Evolutionary conservation across 2,888 invertebrate species (phyloP), one percentile per base, ranked within the genome.

Genomic region (Apodemia duryi): DNA sequence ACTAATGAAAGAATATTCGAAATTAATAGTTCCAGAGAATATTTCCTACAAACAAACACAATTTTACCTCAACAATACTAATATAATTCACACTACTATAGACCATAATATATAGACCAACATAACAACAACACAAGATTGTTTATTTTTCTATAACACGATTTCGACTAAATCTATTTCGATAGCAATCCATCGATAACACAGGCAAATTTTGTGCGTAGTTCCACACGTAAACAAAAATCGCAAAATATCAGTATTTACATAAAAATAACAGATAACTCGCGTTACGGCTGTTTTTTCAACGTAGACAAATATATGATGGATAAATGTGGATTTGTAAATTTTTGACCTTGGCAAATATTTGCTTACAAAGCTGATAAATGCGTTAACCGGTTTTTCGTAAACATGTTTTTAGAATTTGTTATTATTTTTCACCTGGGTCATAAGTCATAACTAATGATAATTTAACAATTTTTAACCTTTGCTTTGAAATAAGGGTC

Each of bases 181-280:
- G 21, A 21, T 21, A 21, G 21, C 21, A 21, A 21, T 21, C 21
- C 21, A 21, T 21, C 21, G 21, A 21, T 21, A 21, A 21, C 41
- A 64, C 35, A 64, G 61, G 49, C 49, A 28, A 61, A 61, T 28
- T 6, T 54, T 32, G 38, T 28, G 64, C 61, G 61, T 32, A 61
- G 61, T 65, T 65, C 65, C 65, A 52, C 28, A 28, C 41, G 6
- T 32, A 65, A 61, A 62, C 43, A 61, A 35, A 57, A 57, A 62
- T 65, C 51, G 61, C 49, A 51, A 61, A 65, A 49, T 61, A 61
- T 64, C 61, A 32, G 64, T 61, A 49, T 64, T 61, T 60, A 46
- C 35, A 60, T 35, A 61, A 49, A 64, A 61, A 61, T 46, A 46
- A 64, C 49, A 49, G 64, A 64, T 61, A 64, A 49, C 46, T 57